Conservation (phyloP, 2,888 invertebrate species). For the Agapostemon virescens region DNA sequence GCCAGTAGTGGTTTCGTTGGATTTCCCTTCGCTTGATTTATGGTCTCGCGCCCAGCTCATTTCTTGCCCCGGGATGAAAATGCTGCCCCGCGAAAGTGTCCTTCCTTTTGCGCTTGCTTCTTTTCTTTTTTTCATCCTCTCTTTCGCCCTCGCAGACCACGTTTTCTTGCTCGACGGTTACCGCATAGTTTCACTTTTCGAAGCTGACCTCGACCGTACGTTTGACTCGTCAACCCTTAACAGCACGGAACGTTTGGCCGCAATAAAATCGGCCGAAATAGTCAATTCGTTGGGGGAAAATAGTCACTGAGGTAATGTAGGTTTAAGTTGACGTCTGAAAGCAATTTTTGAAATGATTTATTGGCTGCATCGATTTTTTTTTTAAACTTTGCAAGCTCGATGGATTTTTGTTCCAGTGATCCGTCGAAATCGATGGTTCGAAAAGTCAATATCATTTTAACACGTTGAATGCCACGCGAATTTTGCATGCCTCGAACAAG, state of each 20-base stretch:
- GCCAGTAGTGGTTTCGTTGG: conserved; percentile 76
- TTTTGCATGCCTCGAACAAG: too few species aligned
- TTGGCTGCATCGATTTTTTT: not conserved
- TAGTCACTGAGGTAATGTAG: not conserved
- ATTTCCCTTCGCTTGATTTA: conserved; percentile 75
- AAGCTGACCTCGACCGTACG: conserved; percentile 1
- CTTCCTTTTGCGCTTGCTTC: conserved; percentile 34
- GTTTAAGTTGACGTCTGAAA: not conserved
- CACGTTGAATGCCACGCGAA: too few species aligned
- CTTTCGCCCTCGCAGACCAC: not conserved
- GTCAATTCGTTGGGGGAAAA: not conserved
- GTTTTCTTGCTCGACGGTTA: conserved; percentile 6
- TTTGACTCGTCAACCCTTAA: conserved; percentile 36
- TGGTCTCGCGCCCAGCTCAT: conserved; percentile 65
- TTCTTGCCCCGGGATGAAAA: conserved; percentile 47
- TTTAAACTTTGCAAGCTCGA: too few species aligned
- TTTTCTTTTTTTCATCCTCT: conserved; percentile 21
- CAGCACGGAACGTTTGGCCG: not conserved
- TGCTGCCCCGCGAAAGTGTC: conserved; percentile 39
- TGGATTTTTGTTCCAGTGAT: too few species aligned
- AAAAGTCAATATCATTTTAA: too few species aligned
- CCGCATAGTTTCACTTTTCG: conserved; percentile 31
- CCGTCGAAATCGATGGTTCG: too few species aligned
- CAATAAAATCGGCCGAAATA: not conserved
- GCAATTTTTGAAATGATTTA: not conserved